These are phyloP conservation scores for Formica exsecta DNA, from an alignment of 1,140 invertebrate species.

Conservation along the genomic window DNA sequence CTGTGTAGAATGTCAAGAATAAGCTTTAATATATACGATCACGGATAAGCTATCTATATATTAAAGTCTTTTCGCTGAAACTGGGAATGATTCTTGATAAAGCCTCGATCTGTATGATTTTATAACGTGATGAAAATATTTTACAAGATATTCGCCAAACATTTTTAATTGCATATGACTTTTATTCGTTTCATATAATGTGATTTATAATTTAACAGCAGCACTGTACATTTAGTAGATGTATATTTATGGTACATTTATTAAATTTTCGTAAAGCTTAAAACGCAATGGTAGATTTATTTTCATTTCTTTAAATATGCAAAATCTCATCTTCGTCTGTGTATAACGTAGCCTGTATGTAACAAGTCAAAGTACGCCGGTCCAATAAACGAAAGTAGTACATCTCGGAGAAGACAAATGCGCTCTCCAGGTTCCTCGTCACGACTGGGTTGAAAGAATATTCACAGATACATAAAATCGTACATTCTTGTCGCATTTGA, in stretches of 20 bases:
- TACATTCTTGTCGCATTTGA: slow-evolving; percentile 48
- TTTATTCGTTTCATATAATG: neutral
- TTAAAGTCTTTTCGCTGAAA: neutral
- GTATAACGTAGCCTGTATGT: slow-evolving; percentile 60
- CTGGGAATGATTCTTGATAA: neutral
- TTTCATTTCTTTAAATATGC: slow-evolving; percentile 56
- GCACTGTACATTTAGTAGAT: neutral
- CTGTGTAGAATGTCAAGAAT: neutral
- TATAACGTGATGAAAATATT: neutral
- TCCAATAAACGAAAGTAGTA: slow-evolving; percentile 67
- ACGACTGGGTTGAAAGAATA: slow-evolving; percentile 60
- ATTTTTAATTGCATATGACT: neutral
- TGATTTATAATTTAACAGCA: neutral
- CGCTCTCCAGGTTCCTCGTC: slow-evolving; percentile 66
- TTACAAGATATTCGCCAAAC: neutral
- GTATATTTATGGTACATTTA: neutral
- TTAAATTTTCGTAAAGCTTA: neutral
- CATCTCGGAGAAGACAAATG: slow-evolving; percentile 66
- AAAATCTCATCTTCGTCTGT: slow-evolving; percentile 43
- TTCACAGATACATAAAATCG: slow-evolving; percentile 36
- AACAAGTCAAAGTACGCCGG: slow-evolving; percentile 66
- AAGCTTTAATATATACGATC: neutral
- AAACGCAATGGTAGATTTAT: neutral
- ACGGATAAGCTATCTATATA: neutral
- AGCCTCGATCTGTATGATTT: neutral